Base-by-base conservation (phyloP, 2,113 vertebrate genomes). In the Noctilio leporinus region DNA sequence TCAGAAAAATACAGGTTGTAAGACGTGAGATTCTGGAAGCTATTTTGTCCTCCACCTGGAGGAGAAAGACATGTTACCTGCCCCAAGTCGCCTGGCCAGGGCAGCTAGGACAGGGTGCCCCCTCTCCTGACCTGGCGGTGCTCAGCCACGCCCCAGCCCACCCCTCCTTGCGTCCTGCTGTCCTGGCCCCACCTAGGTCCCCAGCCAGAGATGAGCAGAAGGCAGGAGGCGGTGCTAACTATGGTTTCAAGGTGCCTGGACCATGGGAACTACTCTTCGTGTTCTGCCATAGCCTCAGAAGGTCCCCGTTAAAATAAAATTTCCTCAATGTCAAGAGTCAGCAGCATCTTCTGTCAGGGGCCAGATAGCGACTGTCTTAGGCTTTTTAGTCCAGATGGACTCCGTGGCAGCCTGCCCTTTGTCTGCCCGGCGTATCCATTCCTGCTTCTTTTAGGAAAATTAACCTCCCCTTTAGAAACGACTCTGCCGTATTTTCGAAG, bases 21-120 rank as follows among this genome's bases (percentile, higher is more conserved):
- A 38, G 45, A 10, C 0, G 24, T 26, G 35, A 22, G 26, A 26
- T 30, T 67, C 67, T 43, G 3, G 5, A 28, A 28, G 11, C 19
- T 80, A 28, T 30, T 30, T 17, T 3, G 1, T 10, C 4, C 1
- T 33, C 59, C 6, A 26, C 28, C 5, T 38, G 55, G 26, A 38
- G 3, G 1, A 19, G 53, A 65, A 69, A 72, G n/a, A 3, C 16
- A 1, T 0, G 5, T 4, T 15, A 33, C 16, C 59, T 22, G 6
- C 24, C 38, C 14, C 1, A 24, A 26, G 77, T 24, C 77, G 35
- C 64, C 1, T 1, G 19, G 35, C 72, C 55, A 9, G n/a, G 3
- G n/a, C 20, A 0, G 20, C 16, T 2, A 14, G 40, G 17, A 7
- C 47, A 17, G 20, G 55, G 30, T 10, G 28, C 53, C 40, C 40